Percentiles rank a stretch among this genome's conserved stretches.
phyloP scores from a whole-genome alignment of 1,140 invertebrate species.

The Bombus pyrosoma region DNA sequence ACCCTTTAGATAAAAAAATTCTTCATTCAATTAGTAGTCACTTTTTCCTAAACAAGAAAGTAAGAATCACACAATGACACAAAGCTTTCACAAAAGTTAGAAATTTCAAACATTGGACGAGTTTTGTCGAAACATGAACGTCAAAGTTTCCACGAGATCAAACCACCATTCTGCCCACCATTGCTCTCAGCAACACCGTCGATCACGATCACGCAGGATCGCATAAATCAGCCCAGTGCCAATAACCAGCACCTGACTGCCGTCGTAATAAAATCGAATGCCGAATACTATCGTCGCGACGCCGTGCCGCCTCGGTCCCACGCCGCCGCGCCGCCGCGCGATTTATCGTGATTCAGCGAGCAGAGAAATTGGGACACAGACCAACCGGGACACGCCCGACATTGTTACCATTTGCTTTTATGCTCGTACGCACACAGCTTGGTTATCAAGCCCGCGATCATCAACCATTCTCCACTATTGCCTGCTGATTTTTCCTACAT shows the following conservation, averaged over 20 bases:
- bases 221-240: slow-evolving; percentile 8
- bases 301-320: background rate
- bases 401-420: slow-evolving; percentile 50
- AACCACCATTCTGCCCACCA: background rate
- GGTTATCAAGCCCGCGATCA: background rate
- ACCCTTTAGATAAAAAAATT: too few species aligned
- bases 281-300: slow-evolving; percentile 50
- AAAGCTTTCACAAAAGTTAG: too few species aligned
- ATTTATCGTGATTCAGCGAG: slow-evolving; percentile 46
- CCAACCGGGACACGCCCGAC: slow-evolving; percentile 45
- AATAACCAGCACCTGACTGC: slow-evolving; percentile 32
- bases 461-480: background rate
- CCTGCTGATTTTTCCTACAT: background rate
- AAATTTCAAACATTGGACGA: too few species aligned
- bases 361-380: slow-evolving; percentile 48
- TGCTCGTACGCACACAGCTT: slow-evolving; percentile 8
- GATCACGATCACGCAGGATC: background rate
- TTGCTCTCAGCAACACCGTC: background rate
- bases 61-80: too few species aligned
- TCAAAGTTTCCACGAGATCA: background rate
- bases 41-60: rapidly evolving
- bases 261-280: slow-evolving; percentile 44
- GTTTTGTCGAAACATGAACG: too few species aligned
- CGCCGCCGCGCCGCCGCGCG: background rate
- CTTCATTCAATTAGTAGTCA: too few species aligned